These are phyloP conservation scores for Cheirogaleus major DNA, from an alignment of 2,797 vertebrate genomes.

Conservation along the genomic window DNA sequence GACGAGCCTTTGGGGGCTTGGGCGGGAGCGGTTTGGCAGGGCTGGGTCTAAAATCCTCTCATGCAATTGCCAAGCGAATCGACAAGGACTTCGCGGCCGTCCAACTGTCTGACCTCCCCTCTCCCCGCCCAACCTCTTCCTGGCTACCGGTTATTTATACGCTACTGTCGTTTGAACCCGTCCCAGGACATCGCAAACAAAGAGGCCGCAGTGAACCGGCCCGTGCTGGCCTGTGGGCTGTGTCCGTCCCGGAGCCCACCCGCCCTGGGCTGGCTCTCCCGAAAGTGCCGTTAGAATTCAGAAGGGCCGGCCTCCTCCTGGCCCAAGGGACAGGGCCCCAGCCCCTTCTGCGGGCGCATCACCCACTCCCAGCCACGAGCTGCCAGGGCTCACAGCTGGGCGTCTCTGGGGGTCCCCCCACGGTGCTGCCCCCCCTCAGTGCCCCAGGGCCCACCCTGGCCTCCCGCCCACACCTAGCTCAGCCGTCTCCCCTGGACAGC, in stretches of 20 bases:
- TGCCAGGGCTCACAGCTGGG: fast-evolving
- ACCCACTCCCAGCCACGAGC: neutral
- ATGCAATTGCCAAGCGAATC: fast-evolving
- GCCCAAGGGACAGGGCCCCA: neutral
- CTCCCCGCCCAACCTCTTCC: neutral
- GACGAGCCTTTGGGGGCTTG: fast-evolving
- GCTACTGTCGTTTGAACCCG: neutral
- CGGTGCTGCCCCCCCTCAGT: fast-evolving
- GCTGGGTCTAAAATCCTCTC: neutral
- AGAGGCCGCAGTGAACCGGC: neutral
- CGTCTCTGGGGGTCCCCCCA: fast-evolving
- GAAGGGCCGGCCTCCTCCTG: neutral
- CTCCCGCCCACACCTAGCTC: fast-evolving
- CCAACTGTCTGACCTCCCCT: fast-evolving
- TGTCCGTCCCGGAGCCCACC: fast-evolving
- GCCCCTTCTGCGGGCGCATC: fast-evolving
- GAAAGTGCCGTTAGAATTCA: no score
- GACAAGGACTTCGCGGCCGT: fast-evolving
- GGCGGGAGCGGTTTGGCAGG: neutral
- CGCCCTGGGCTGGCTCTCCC: neutral
- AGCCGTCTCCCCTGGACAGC: fast-evolving
- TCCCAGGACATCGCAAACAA: neutral
- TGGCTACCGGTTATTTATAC: neutral
- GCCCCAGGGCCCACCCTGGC: neutral
- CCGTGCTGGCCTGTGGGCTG: neutral